Evolutionary conservation across 2,797 vertebrate species (phyloP).

Genomic region (Emydoidea blandingii): DNA sequence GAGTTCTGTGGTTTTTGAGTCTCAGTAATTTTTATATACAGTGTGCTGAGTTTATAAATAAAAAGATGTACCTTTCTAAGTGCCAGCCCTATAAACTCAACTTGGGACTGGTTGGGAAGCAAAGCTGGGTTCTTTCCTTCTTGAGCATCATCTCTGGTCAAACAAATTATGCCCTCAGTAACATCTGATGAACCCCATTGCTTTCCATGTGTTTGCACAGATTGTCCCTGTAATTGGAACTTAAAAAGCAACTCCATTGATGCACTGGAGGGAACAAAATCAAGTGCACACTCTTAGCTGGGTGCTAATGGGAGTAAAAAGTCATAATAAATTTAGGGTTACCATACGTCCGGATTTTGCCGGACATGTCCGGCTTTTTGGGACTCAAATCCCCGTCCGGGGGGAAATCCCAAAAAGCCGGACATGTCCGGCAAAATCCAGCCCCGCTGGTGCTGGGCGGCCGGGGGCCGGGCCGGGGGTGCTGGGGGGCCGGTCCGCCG

Average conservation of each 20-base stretch:
- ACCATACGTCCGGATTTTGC: no score
- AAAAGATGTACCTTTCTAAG: not conserved
- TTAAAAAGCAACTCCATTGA: not conserved
- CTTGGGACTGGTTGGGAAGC: no score
- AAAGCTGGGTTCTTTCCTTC: not conserved
- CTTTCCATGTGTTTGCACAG: not conserved
- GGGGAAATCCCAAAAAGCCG: no score
- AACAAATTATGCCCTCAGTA: not conserved
- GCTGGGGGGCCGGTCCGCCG: no score
- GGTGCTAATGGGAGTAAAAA: not conserved
- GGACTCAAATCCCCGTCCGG: no score
- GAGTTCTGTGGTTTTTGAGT: no score
- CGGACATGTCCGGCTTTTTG: no score
- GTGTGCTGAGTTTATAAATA: not conserved
- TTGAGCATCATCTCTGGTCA: fast-evolving
- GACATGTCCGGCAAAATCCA: no score
- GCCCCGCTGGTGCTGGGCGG: no score
- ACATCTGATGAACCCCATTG: not conserved
- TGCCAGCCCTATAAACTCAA: not conserved
- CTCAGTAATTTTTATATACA: not conserved
- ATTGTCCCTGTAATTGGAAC: not conserved
- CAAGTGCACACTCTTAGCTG: not conserved
- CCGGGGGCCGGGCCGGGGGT: no score
- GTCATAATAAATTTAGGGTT: not conserved
- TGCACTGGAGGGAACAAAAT: not conserved